Conservation (phyloP, 1,140 invertebrate species). For the Philopotamus ludificatus region DNA sequence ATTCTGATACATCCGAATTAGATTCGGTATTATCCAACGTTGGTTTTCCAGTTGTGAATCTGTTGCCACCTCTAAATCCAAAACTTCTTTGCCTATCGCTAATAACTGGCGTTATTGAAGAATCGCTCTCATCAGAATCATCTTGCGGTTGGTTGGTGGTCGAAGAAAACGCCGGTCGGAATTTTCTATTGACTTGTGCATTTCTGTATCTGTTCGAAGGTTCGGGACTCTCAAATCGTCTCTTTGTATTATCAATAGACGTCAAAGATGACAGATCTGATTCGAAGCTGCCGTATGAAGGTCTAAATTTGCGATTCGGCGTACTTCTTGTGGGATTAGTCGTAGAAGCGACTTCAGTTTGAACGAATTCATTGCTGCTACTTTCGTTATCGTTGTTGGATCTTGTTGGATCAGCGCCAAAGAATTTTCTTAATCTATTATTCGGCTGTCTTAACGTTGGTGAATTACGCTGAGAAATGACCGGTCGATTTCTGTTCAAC, state of each 20-base stretch:
- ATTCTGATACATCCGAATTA: conserved; percentile 34
- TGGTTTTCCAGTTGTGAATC: conserved; percentile 27
- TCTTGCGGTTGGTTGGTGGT: conserved; percentile 28
- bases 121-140: conserved; percentile 30
- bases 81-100: conserved; percentile 19
- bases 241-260: conserved; percentile 44
- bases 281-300: conserved; percentile 41
- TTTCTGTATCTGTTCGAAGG: conserved; percentile 20
- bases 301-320: conserved; percentile 39
- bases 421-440: conserved; percentile 28
- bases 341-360: conserved; percentile 30
- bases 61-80: conserved; percentile 11
- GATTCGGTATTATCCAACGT: conserved; percentile 8
- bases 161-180: conserved; percentile 32
- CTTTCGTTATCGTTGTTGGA: conserved; percentile 8
- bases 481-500: background rate
- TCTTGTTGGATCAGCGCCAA: background rate
- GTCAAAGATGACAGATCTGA: conserved; percentile 50
- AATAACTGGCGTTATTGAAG: conserved; percentile 17
- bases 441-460: conserved; percentile 2
- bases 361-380: conserved; percentile 31
- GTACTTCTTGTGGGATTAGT: conserved; percentile 23
- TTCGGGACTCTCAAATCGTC: conserved; percentile 20
- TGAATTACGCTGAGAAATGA: background rate
- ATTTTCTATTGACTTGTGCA: conserved; percentile 31